A percentile compares a stretch with the other conserved stretches of the same genome.
phyloP scores from a whole-genome alignment of 2,797 vertebrate species.

The Erithacus rubecula region DNA sequence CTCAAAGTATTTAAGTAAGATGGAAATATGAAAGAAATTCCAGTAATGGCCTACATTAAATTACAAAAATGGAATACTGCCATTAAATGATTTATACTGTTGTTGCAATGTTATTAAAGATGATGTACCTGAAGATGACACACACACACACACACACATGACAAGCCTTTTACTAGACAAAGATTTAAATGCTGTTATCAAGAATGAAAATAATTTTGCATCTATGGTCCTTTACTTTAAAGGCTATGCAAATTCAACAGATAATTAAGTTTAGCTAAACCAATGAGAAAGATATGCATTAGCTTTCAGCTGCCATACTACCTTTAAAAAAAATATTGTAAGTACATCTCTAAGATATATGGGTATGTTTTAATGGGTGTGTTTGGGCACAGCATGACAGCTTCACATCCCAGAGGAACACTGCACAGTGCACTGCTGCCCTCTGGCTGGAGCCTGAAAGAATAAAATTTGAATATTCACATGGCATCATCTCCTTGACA shows the following conservation, averaged over 20 bases:
- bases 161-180: not conserved
- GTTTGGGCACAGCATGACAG: not conserved
- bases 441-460: constrained; percentile 56
- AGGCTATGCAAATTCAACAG: not conserved
- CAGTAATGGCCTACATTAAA: accelerated
- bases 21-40: not conserved
- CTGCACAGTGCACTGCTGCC: constrained; percentile 65
- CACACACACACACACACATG: too few relatives aligned
- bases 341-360: not conserved
- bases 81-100: not conserved
- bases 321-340: not conserved
- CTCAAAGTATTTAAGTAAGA: not conserved
- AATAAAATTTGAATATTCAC: not conserved
- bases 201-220: not conserved
- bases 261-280: not conserved
- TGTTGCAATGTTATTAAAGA: not conserved
- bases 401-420: not conserved
- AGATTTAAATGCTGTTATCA: not conserved
- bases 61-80: not conserved
- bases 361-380: not conserved
- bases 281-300: not conserved
- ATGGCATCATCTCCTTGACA: accelerated
- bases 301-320: not conserved
- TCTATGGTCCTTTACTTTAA: not conserved
- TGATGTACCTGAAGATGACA: not conserved